phyloP scores from a whole-genome alignment of 2,113 vertebrate species.

The Motacilla alba region DNA sequence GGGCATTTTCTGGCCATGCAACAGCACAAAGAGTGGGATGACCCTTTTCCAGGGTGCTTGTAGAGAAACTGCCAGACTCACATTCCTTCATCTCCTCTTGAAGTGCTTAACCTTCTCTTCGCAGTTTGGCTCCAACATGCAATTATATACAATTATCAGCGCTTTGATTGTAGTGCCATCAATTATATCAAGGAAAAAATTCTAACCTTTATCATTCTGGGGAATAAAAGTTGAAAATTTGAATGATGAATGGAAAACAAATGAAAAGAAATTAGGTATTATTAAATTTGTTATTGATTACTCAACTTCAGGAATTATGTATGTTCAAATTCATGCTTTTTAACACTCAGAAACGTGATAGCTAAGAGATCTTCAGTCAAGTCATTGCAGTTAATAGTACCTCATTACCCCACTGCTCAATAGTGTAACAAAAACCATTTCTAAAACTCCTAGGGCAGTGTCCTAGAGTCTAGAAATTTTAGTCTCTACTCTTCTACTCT shows the following conservation, averaged over 20 bases:
- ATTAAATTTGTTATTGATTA: neutral
- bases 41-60: neutral
- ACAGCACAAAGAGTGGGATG: neutral
- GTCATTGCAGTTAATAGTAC: neutral
- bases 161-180: conserved; percentile 60
- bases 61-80: neutral
- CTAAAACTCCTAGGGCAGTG: neutral
- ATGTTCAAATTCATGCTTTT: neutral
- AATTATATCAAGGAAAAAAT: conserved; percentile 8
- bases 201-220: neutral
- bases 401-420: neutral
- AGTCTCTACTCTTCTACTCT: neutral
- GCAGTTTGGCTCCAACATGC: conserved; percentile 31
- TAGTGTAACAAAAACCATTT: neutral
- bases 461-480: neutral
- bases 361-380: neutral
- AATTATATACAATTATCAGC: conserved; percentile 52
- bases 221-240: neutral
- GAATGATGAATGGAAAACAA: neutral
- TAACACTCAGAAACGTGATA: neutral
- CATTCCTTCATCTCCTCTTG: neutral
- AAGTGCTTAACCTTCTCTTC: conserved; percentile 59
- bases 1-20: neutral
- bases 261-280: neutral
- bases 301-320: neutral